phyloP scores from a whole-genome alignment of 2,113 vertebrate species.

The Ammodytes marinus region DNA sequence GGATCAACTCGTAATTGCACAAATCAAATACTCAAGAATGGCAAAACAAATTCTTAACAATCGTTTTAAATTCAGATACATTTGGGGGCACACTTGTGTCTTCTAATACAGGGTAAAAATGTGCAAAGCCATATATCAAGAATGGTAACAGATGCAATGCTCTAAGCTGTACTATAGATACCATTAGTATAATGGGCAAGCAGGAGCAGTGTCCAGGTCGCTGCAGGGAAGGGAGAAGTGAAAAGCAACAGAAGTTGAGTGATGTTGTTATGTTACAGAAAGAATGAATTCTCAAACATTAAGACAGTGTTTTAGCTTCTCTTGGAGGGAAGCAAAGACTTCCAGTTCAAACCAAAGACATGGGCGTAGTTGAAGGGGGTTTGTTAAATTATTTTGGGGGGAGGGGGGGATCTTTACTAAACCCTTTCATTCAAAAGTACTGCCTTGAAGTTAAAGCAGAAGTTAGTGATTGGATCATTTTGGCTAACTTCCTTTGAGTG shows the following conservation, averaged over 20 bases:
- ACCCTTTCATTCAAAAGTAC: constrained; percentile 53
- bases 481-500: no score
- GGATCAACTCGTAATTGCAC: constrained; percentile 17
- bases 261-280: background rate
- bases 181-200: background rate
- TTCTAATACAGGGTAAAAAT: constrained; percentile 37
- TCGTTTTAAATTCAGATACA: constrained; percentile 25
- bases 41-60: background rate
- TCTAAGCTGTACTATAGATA: constrained; percentile 32
- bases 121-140: constrained; percentile 48
- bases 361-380: constrained; percentile 7
- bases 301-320: constrained; percentile 58
- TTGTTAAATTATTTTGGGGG: constrained; percentile 17
- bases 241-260: background rate
- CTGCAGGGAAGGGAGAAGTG: background rate
- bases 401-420: constrained; percentile 27
- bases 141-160: constrained; percentile 28
- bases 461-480: no score
- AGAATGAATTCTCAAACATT: constrained; percentile 3
- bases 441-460: constrained; percentile 66
- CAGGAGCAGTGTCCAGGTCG: background rate
- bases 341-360: constrained; percentile 73
- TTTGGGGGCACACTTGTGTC: background rate
- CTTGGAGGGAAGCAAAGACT: constrained; percentile 46
- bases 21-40: constrained; percentile 16